Percentiles rank a stretch among this genome's conserved stretches.
Evolutionary conservation across 2,797 vertebrate genomes (phyloP).

Genomic region (Chelmon rostratus): DNA sequence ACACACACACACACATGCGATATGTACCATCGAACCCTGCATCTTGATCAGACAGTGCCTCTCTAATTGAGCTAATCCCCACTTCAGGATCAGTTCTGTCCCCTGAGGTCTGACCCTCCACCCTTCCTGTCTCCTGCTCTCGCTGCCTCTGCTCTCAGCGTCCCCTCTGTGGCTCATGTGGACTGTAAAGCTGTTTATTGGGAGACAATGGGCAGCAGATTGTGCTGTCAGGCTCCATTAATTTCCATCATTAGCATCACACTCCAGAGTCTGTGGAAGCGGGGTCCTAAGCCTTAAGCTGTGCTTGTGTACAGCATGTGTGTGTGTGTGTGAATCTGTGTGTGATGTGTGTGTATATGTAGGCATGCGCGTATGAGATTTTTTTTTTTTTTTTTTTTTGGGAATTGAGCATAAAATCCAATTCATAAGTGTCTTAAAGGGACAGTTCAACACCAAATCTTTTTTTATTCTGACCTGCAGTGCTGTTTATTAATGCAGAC

Average conservation of each 20-base stretch:
- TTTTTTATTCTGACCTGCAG: too few relatives aligned
- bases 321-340: slow-evolving; percentile 30
- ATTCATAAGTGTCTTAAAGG: not conserved
- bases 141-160: slow-evolving; percentile 61
- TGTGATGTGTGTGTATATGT: slow-evolving; percentile 10
- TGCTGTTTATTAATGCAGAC: too few relatives aligned
- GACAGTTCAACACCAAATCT: too few relatives aligned
- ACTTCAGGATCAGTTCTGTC: slow-evolving; percentile 93
- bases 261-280: slow-evolving; percentile 89
- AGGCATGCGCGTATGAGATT: not conserved
- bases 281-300: slow-evolving; percentile 83
- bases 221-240: slow-evolving; percentile 99
- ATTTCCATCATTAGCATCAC: slow-evolving; percentile 99
- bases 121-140: slow-evolving; percentile 62
- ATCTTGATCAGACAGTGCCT: slow-evolving; percentile 88
- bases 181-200: slow-evolving; percentile 89
- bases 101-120: slow-evolving; percentile 78
- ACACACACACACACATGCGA: slow-evolving; percentile 41
- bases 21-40: slow-evolving; percentile 76
- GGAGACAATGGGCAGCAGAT: slow-evolving; percentile 98
- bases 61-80: slow-evolving; percentile 95
- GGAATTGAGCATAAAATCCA: not conserved
- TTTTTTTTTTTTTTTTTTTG: not conserved
- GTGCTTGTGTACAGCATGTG: slow-evolving; percentile 46
- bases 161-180: slow-evolving; percentile 86